phyloP scores from a whole-genome alignment of 2,797 vertebrate genomes.

The Syngnathus rostellatus region DNA sequence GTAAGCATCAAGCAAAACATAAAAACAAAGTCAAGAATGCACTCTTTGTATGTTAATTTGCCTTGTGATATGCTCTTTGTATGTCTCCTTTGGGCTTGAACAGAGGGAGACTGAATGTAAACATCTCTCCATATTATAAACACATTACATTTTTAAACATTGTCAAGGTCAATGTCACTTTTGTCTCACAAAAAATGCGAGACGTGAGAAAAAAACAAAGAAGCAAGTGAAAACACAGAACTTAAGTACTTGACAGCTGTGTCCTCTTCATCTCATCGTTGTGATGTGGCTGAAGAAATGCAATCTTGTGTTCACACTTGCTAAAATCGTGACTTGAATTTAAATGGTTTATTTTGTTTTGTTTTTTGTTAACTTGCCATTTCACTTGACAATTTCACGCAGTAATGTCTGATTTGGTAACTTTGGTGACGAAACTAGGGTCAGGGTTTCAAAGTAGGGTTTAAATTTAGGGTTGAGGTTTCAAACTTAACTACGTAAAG shows the following conservation, averaged over 20 bases:
- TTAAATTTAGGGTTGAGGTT: too few species aligned
- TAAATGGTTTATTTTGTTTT: neutral
- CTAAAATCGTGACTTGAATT: conserved; percentile 1
- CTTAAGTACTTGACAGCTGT: conserved; percentile 14
- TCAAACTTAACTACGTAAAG: too few species aligned
- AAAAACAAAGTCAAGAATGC: conserved; percentile 43
- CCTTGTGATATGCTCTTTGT: conserved; percentile 32
- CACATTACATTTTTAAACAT: conserved; percentile 14
- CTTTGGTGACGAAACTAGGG: neutral
- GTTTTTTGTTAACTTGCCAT: neutral
- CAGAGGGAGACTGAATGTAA: neutral
- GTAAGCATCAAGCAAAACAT: conserved; percentile 41
- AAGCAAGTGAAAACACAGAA: conserved; percentile 1
- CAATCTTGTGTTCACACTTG: neutral
- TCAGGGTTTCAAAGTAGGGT: too few species aligned
- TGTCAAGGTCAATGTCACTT: conserved; percentile 23
- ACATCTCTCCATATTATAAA: conserved; percentile 6
- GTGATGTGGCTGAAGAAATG: conserved; percentile 2
- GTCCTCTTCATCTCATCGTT: neutral
- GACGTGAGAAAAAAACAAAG: conserved; percentile 10
- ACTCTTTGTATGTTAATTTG: conserved; percentile 37
- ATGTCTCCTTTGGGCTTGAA: conserved; percentile 12
- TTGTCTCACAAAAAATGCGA: conserved; percentile 4
- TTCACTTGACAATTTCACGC: neutral
- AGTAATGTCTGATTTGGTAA: neutral